Conservation (phyloP, 2,797 vertebrate genomes). For the Pteropus rufus region DNA sequence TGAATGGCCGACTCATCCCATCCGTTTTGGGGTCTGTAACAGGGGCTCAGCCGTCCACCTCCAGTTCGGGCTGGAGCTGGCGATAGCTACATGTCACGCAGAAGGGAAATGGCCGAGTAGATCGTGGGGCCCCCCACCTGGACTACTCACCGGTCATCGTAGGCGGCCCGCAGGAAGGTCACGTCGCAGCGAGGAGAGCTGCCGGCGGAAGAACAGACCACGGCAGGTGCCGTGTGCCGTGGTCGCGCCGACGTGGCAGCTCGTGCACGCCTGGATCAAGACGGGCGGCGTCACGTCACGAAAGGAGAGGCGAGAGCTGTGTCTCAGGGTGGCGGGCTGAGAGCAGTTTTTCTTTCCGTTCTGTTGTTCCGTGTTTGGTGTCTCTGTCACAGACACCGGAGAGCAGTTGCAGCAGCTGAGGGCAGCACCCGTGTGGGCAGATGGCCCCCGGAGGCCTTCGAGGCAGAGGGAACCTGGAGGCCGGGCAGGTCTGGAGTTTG, state of each 20-base stretch:
- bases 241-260: not conserved
- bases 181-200: not conserved
- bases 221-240: not conserved
- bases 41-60: not conserved
- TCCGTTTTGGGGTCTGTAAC: not conserved
- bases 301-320: not conserved
- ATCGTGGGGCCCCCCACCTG: too few species aligned
- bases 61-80: not conserved
- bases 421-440: rapidly evolving
- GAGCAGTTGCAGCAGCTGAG: not conserved
- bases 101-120: not conserved
- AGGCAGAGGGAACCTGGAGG: not conserved
- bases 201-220: not conserved
- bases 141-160: not conserved
- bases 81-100: not conserved
- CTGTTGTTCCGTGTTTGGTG: not conserved
- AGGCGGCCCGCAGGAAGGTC: not conserved
- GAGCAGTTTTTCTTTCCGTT: not conserved
- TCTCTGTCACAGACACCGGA: not conserved
- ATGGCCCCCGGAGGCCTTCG: not conserved
- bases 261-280: not conserved
- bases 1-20: not conserved
- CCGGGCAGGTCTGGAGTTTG: too few species aligned
- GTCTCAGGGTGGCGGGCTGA: not conserved
- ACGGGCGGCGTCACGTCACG: not conserved